A percentile compares a stretch with the other conserved stretches of the same genome.
These are phyloP conservation scores for Drosophila setifemur DNA, from an alignment of 1,140 invertebrate genomes.

Conservation along the genomic window DNA sequence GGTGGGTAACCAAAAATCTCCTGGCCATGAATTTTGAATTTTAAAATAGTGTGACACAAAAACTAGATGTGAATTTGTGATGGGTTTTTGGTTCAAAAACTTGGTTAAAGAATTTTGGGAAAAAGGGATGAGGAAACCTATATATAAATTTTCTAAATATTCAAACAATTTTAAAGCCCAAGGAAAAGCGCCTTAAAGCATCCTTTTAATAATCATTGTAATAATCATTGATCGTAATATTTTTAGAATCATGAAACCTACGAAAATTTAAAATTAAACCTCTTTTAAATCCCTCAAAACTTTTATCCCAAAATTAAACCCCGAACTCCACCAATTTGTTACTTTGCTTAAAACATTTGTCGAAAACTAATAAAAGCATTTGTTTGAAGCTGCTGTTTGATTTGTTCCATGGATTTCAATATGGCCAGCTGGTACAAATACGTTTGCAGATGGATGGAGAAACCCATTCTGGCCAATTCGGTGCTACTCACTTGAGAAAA, in stretches of 20 bases:
- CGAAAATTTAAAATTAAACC: no score
- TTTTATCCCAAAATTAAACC: not conserved
- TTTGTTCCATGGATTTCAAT: slow-evolving; percentile 20
- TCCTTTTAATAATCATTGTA: no score
- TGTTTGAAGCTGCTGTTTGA: slow-evolving; percentile 3
- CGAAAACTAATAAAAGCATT: slow-evolving; percentile 19
- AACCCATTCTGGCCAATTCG: not conserved
- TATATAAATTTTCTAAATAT: no score
- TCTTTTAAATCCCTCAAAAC: no score
- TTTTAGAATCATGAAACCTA: not conserved
- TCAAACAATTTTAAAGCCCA: no score
- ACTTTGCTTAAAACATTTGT: not conserved
- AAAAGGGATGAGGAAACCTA: no score
- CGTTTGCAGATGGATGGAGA: not conserved
- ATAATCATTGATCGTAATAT: no score
- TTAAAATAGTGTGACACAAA: not conserved
- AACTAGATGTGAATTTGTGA: no score
- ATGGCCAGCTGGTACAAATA: slow-evolving; percentile 12
- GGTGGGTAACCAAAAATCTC: not conserved
- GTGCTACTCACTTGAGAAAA: slow-evolving; percentile 88
- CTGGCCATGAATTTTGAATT: not conserved
- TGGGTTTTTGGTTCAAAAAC: no score
- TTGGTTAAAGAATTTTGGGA: no score
- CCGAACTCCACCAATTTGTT: not conserved
- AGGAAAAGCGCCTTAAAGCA: no score